Evolutionary conservation across 2,888 invertebrate genomes (phyloP), one percentile per base, ranked within the genome.

Genomic region (Hermaeophaga mercurialis): DNA sequence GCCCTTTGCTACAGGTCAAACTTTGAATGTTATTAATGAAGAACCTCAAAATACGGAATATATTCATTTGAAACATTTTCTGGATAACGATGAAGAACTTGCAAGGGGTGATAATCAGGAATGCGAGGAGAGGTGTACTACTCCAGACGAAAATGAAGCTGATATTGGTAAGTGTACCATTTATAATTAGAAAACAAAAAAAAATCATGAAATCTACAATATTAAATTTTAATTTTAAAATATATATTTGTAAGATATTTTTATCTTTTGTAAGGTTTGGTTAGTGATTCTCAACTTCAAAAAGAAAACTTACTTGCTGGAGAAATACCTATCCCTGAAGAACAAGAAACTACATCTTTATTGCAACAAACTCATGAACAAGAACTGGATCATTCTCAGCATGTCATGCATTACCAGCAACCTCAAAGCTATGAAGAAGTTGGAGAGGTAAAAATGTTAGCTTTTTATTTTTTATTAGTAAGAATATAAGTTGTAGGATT

Each of bases 61-160:
- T 65, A 53, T 75, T 17, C 75, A 76, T 62, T 62, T 76, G 17
- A 75, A 76, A 59, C 75, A 76, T 66, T 76, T 76, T 59, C 63
- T 75, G 47, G 75, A 76, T 62, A 72, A 70, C 61, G 74, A 74
- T 31, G 75, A 72, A 44, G 73, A 73, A 48, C 58, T 73, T 39
- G 48, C 63, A 0, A 74, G 73, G 61, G 61, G 22, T 22, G 61
- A 63, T 5, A 56, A 50, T 18, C 63, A 64, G 28, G 50, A 28
- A 14, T 14, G n/a, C 12, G 50, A 41, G 7, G 22, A 41, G 5
- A 50, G 11, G 43, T 61, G 65, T 19, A 68, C 66, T 38, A 71
- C 73, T n/a, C n/a, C n/a, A 2, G 70, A 70, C n/a, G n/a, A n/a
- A n/a, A n/a, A n/a, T 45, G 59, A 65, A 18, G 58, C 59, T 47